phyloP scores from a whole-genome alignment of 2,113 vertebrate species.

The Forbesichthys papilliferus region DNA sequence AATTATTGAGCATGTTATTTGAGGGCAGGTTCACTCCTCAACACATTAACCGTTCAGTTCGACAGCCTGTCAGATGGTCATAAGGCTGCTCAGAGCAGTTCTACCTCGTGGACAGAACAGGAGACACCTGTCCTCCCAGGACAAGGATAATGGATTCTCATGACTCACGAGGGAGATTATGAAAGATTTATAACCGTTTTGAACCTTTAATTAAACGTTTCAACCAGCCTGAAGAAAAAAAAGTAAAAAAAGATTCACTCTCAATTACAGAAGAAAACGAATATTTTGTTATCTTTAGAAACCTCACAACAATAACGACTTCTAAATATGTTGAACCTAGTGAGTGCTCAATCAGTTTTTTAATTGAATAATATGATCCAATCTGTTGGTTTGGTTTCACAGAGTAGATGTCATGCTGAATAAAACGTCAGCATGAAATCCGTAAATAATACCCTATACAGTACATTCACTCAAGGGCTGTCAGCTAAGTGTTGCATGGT shows the following conservation, averaged over 20 bases:
- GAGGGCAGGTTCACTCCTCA: conserved; percentile 69
- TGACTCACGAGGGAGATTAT: conserved; percentile 19
- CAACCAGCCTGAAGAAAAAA: not conserved
- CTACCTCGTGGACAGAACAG: conserved; percentile 22
- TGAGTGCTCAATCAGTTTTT: conserved; percentile 10
- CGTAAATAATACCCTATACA: not conserved
- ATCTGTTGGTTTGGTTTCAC: not conserved
- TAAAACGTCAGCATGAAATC: not conserved
- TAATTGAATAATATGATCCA: not conserved
- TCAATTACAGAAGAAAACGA: conserved; percentile 10
- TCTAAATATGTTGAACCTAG: conserved; percentile 3
- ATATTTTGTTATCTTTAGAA: conserved; percentile 30
- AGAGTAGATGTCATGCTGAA: not conserved
- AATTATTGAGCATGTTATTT: conserved; percentile 79
- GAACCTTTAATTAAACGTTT: too few species aligned
- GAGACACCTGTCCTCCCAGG: not conserved
- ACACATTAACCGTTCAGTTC: conserved; percentile 60
- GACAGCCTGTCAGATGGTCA: conserved; percentile 25
- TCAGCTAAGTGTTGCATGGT: not conserved
- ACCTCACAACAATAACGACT: not conserved
- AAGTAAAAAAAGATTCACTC: not conserved
- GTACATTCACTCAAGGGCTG: not conserved
- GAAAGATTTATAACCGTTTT: conserved; percentile 37
- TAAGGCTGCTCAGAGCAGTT: conserved; percentile 31
- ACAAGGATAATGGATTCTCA: conserved; percentile 49